A percentile compares a stretch with the other conserved stretches of the same genome.
phyloP scores from a whole-genome alignment of 2,888 invertebrate genomes.

The Coremacera marginata region DNA sequence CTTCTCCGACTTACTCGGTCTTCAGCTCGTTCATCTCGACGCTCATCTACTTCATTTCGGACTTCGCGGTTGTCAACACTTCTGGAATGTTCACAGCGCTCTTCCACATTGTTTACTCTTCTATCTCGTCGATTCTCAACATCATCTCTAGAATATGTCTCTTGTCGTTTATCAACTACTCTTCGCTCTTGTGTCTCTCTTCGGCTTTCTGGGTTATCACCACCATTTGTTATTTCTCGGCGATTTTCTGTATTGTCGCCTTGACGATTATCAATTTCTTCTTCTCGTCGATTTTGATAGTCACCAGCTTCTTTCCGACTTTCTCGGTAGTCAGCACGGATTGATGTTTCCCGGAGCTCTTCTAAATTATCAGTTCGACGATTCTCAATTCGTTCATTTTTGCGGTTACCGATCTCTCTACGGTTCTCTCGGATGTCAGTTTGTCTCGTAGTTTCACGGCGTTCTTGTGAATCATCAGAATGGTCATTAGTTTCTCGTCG shows the following conservation, averaged over 20 bases:
- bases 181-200: background rate
- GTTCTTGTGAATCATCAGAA: background rate
- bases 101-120: too few relatives aligned
- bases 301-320: background rate
- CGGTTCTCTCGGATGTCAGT: background rate
- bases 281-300: background rate
- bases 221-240: background rate
- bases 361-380: slow-evolving; percentile 4
- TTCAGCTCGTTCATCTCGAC: background rate
- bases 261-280: background rate
- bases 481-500: background rate
- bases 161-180: too few relatives aligned
- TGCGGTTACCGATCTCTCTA: background rate
- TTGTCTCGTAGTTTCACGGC: background rate
- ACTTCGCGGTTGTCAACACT: too few relatives aligned
- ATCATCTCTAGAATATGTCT: too few relatives aligned
- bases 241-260: slow-evolving; percentile 18
- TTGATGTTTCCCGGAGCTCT: background rate
- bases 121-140: background rate
- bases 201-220: background rate
- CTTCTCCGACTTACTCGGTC: background rate
- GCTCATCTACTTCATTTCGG: too few relatives aligned
- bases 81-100: background rate
- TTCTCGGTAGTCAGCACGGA: background rate
- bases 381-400: background rate